Percentiles rank a stretch among this genome's conserved stretches.
Conservation (phyloP, 2,888 invertebrate genomes). For the Spicauda simplicius region DNA sequence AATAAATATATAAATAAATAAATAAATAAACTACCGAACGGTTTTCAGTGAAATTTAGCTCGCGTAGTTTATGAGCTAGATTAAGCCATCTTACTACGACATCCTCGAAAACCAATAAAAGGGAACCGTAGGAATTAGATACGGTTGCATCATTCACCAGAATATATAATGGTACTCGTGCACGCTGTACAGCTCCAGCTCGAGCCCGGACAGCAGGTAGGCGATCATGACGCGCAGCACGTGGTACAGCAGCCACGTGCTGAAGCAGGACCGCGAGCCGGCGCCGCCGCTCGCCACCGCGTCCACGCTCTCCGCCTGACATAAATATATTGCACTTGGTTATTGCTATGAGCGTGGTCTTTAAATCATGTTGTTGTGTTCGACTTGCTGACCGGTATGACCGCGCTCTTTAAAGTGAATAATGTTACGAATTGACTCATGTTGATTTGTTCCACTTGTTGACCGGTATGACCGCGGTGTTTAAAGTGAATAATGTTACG, state of each 20-base stretch:
- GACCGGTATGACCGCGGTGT: neutral
- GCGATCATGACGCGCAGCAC: constrained; percentile 96
- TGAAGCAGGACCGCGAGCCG: constrained; percentile 89
- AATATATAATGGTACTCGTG: constrained; percentile 98
- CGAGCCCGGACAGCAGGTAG: constrained; percentile 96
- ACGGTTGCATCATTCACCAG: constrained; percentile 84
- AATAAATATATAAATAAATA: too few relatives aligned
- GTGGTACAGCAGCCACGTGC: constrained; percentile 98
- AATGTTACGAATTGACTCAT: neutral
- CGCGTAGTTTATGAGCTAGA: too few relatives aligned
- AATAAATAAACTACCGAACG: too few relatives aligned
- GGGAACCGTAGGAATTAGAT: too few relatives aligned
- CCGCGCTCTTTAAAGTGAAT: too few relatives aligned
- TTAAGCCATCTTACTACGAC: too few relatives aligned
- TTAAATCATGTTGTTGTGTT: neutral
- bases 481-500: too few relatives aligned
- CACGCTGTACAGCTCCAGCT: constrained; percentile 96
- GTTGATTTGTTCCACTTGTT: neutral
- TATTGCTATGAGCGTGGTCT: neutral
- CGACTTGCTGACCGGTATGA: neutral
- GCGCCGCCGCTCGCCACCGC: constrained; percentile 76
- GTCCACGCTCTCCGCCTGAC: constrained; percentile 95
- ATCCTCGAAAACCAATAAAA: too few relatives aligned
- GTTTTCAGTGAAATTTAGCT: too few relatives aligned
- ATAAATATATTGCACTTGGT: neutral